Evolutionary conservation across 23 tunicate species (phyloP), one percentile per base, ranked within the genome.

Genomic region (Corella eumyota): DNA sequence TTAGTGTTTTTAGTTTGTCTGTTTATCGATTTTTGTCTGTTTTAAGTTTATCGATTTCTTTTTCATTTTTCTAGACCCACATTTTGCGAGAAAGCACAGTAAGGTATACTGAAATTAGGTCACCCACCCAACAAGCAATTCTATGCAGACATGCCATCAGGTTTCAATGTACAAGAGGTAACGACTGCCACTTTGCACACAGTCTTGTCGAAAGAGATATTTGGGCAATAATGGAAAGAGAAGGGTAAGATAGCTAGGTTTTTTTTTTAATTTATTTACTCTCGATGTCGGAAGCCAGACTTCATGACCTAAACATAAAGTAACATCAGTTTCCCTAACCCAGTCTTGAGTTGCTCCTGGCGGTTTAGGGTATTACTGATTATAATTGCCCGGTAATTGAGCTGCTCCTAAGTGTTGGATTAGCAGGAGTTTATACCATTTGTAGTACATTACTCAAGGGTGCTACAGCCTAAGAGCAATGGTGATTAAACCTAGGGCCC

Each of bases 101-200:
- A 0, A 71, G 77, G 19, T 84, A 73, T 61, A 84, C 94, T 32
- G 82, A 80, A 44, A 75, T 84, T 32, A 67, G 94, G 19, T 51
- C 62, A 2, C 83, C 94, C 0, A 61, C 62, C 6, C 83, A 76
- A 50, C 94, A 84, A 58, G 71, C 94, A 11, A 84, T 84, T 30
- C 38, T 84, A 36, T 84, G 94, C 63, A 75, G 94, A 2, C 94
- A 84, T 34, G 94, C 81, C 0, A 80, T 84, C 24, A 73, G 94
- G n/a, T 84, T 84, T 48, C 94, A 79, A 67, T 90, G 97, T 45
- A 79, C 80, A 9, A 53, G 97, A 5, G 97, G 85, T n/a, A 63
- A 76, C 17, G 88, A 90, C 23, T 90, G 97, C 45, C 86, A 78
- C 54, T 90, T 90, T 60, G 97, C 97, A 6, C 97, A 90, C 56